Conservation (phyloP, 2,888 invertebrate species). For the Nipponacmea schrenckii region DNA sequence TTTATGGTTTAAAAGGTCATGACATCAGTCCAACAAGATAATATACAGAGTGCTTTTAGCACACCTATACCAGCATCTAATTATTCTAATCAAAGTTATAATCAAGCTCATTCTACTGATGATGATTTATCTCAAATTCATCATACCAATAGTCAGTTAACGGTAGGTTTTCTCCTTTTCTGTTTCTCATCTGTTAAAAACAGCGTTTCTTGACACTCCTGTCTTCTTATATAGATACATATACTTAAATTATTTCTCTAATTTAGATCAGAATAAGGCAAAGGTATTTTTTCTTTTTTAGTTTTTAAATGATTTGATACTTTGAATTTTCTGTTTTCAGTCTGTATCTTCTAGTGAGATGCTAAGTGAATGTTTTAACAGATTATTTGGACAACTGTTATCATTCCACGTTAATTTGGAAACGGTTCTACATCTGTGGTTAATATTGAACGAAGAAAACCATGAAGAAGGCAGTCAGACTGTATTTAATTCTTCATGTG, state of each 20-base stretch:
- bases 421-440: conserved; percentile 85
- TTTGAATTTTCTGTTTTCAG: conserved; percentile 30
- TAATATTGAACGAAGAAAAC: conserved; percentile 80
- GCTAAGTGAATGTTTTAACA: conserved; percentile 78
- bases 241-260: too few relatives aligned
- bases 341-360: conserved; percentile 69
- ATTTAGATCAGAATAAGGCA: too few relatives aligned
- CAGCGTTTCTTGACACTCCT: too few relatives aligned
- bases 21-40: conserved; percentile 76
- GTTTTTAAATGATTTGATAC: neutral
- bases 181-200: too few relatives aligned
- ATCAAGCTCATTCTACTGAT: conserved; percentile 46
- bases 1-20: conserved; percentile 69
- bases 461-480: conserved; percentile 43
- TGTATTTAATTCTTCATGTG: conserved; percentile 52
- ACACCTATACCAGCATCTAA: conserved; percentile 61
- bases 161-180: neutral
- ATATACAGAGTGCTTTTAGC: conserved; percentile 73
- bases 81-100: conserved; percentile 24
- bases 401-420: conserved; percentile 82
- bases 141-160: conserved; percentile 12
- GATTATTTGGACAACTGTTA: conserved; percentile 74
- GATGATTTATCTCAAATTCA: conserved; percentile 52
- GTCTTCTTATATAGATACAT: too few relatives aligned
- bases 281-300: too few relatives aligned